Base-by-base conservation (phyloP, 2,888 invertebrate genomes). In the Phrixothrix hirtus region DNA sequence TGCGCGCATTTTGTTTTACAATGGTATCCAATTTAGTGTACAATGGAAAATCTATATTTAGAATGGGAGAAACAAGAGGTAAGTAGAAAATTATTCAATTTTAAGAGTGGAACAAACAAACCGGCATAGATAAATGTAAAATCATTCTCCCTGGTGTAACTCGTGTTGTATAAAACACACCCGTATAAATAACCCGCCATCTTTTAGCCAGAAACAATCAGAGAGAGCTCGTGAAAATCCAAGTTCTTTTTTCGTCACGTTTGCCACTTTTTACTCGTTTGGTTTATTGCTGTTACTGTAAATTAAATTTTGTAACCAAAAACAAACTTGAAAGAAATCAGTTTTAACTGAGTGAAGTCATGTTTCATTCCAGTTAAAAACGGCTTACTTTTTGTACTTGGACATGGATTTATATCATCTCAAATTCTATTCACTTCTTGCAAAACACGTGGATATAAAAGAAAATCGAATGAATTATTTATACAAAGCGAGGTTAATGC, bases 81-180 rank as follows among this genome's bases (percentile, higher is more conserved):
- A 30, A 41, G 41, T 21, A 21, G 17, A 41, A 17, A 30, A 41
- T 41, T 41, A 41, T 41, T 41, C 41, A 38, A 10, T 38, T 35
- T 27, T 25, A 38, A 34, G 37, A 41, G 35, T 11, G 34, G 13
- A 39, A 31, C 43, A 30, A 53, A 45, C 45, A 54, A 54, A 48
- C 34, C 41, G 9, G 10, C 60, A 54, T 46, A 62, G 62, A 62
- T 60, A 60, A 62, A 62, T 62, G 60, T 59, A 59, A 60, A 62
- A 62, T 62, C 57, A 62, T 62, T 59, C 59, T 60, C 62, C 60
- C 57, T 31, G 13, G 57, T 46, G 57, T 42, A 48, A 48, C 58
- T 45, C 56, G 38, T 38, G 41, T 41, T 37, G 36, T 34, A 43
- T 43, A 48, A 48, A 48, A 42, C 41, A 29, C 35, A 48, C 48